Base-by-base conservation (phyloP, 2,113 vertebrate species). In the Saccopteryx bilineata region DNA sequence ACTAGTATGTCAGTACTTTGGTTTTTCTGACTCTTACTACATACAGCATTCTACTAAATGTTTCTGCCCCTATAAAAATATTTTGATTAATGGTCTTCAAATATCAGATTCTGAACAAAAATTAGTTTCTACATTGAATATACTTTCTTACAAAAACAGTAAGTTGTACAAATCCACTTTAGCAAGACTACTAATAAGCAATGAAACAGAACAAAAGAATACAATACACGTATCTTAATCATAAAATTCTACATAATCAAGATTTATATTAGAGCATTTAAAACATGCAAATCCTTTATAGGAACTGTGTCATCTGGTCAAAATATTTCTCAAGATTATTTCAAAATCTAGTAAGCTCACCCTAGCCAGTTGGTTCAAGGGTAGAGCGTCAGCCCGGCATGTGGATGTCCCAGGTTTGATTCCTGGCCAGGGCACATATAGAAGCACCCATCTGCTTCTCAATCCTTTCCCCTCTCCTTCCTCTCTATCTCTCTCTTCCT, bases 241-340 rank as follows among this genome's bases (percentile, higher is more conserved):
- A 93, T 60, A 93, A 95, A 84, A 96, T 87, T 87, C 33, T 80
- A 93, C 3, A 79, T 60, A 80, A 87, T 75, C 71, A 90, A 48
- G 33, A 66, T 94, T 95, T 80, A 72, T 78, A 91, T 28, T 87
- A 60, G 1, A 79, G 52, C 52, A 79, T 21, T 75, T 93, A 76
- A 65, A 96, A 84, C 9, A 69, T 46, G 26, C 24, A 90, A 85
- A 91, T 80, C 54, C 82, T 86, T 81, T 86, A 82, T 14, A 82
- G 81, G 39, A 96, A 74, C 48, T 96, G 26, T 96, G 52, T 90
- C 52, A 58, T 11, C 46, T 80, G 14, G 31, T 9, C 28, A 83
- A 95, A 96, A 61, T 87, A 92, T 75, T 92, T 90, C 54, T 39
- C 75, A 85, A 92, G 48, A 89, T 17, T 61, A 93, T 69, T 26